phyloP scores from a whole-genome alignment of 2,888 invertebrate species.

The Branchipolynoe longqiensis region DNA sequence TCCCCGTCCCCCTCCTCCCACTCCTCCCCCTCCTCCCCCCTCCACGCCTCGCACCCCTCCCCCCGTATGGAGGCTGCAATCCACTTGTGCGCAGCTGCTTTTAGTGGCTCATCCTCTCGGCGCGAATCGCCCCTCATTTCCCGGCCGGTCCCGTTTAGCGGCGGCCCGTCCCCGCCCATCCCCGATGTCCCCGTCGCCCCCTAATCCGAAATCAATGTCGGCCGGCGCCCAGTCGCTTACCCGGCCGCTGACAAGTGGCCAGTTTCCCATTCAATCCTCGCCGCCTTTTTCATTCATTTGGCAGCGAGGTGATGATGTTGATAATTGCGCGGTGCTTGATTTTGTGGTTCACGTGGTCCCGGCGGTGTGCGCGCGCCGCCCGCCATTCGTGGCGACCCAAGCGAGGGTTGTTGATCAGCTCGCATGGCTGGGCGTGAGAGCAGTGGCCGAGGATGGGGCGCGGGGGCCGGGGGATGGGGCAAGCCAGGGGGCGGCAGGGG shows the following conservation, averaged over 20 bases:
- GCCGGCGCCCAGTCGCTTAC: conserved; percentile 16
- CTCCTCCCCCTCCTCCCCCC: background rate
- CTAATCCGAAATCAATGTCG: conserved; percentile 48
- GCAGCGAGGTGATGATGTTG: conserved; percentile 46
- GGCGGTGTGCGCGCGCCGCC: background rate
- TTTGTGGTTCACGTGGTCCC: conserved; percentile 37
- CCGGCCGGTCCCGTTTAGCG: background rate
- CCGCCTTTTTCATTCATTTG: conserved; percentile 14
- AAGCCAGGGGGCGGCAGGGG: too few species aligned
- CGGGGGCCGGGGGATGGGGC: conserved; percentile 17
- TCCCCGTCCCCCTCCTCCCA: background rate
- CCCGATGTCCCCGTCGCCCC: background rate
- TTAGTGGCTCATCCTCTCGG: conserved; percentile 49
- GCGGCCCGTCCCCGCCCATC: background rate
- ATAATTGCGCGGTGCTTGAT: conserved; percentile 54
- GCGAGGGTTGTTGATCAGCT: conserved; percentile 44
- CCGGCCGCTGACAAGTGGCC: conserved; percentile 47
- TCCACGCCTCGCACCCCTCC: background rate
- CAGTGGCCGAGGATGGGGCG: background rate
- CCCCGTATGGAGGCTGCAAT: background rate
- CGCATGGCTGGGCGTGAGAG: background rate
- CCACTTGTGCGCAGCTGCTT: conserved; percentile 16
- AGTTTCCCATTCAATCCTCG: conserved; percentile 38
- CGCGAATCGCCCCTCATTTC: conserved; percentile 48
- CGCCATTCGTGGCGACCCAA: conserved; percentile 43